Evolutionary conservation across 2,113 vertebrate species (phyloP), one percentile per base, ranked within the genome.

Genomic region (Lophius piscatorius): DNA sequence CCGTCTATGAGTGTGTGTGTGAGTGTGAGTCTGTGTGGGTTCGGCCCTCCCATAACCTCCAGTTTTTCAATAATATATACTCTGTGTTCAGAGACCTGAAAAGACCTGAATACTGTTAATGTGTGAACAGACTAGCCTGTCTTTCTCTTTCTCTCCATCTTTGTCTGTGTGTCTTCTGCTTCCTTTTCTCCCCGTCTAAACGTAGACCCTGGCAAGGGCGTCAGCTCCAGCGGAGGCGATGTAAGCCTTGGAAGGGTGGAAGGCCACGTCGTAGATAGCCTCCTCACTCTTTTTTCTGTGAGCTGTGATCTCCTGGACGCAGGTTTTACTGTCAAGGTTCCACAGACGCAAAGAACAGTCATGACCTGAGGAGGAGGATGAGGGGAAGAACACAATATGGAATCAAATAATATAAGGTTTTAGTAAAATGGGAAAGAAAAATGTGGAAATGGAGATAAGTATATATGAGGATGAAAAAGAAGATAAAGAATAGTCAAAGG

Each of bases 301-400:
- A 74, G 96, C 96, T 6, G 97, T 99, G 90, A 99, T 98, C 91
- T 99, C 97, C 88, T 99, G 97, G 6, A 99, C 97, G 64, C 97
- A 99, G 0, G 97, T 99, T 90, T 98, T 99, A 88, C 94, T 98
- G 92, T 99, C 97, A 71, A 99, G 91, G 92, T 98, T 99, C 97
- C 97, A 99, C 80, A 99, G 92, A 65, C 97, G 94, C 89, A 99
- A 95, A 28, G 97, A 99, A 88, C 97, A 97, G 87, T 99, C 97
- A 74, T 99, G 97, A 91, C 97, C 97, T 99, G 87, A 5, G 50
- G 24, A 46, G 44, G 51, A 58, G 11, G 14, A 9, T 12, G 24
- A 5, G 16, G 54, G 8, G n/a, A n/a, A n/a, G n/a, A n/a, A n/a
- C n/a, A n/a, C n/a, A n/a, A n/a, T n/a, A n/a, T n/a, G n/a, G n/a